Percentiles rank a stretch among this genome's conserved stretches.
Conservation (phyloP, 2,888 invertebrate species). For the Bombylius discolor region DNA sequence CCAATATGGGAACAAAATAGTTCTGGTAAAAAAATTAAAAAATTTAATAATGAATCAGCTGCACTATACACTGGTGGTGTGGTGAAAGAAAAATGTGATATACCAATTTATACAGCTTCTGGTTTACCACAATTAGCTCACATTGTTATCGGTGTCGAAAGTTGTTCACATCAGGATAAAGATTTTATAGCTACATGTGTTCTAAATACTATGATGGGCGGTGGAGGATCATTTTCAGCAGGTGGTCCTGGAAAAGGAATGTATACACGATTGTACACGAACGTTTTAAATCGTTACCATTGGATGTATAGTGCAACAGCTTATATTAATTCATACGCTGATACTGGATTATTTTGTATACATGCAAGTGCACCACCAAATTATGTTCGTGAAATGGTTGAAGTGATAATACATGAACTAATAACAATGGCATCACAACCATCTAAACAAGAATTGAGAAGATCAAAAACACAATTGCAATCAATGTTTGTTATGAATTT, state of each 20-base stretch:
- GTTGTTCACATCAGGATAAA: slow-evolving; percentile 80
- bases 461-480: slow-evolving; percentile 95
- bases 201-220: slow-evolving; percentile 99
- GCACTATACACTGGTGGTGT: slow-evolving; percentile 93
- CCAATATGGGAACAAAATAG: slow-evolving; percentile 57
- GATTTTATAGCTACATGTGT: slow-evolving; percentile 97
- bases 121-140: slow-evolving; percentile 95
- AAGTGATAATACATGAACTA: slow-evolving; percentile 73
- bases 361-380: slow-evolving; percentile 89
- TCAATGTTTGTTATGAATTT: slow-evolving; percentile 98
- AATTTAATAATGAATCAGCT: slow-evolving; percentile 58
- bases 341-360: slow-evolving; percentile 91
- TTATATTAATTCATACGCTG: slow-evolving; percentile 92
- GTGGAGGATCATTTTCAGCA: slow-evolving; percentile 97
- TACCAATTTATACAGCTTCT: slow-evolving; percentile 81
- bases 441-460: slow-evolving; percentile 57
- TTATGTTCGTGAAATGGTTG: slow-evolving; percentile 69
- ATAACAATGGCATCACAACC: slow-evolving; percentile 68
- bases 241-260: slow-evolving; percentile 99
- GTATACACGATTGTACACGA: slow-evolving; percentile 95
- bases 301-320: slow-evolving; percentile 99
- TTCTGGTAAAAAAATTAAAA: slow-evolving; percentile 28
- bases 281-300: slow-evolving; percentile 93
- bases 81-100: slow-evolving; percentile 67
- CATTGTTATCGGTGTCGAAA: slow-evolving; percentile 64